phyloP scores from a whole-genome alignment of 2,797 vertebrate genomes.

The Erithacus rubecula region DNA sequence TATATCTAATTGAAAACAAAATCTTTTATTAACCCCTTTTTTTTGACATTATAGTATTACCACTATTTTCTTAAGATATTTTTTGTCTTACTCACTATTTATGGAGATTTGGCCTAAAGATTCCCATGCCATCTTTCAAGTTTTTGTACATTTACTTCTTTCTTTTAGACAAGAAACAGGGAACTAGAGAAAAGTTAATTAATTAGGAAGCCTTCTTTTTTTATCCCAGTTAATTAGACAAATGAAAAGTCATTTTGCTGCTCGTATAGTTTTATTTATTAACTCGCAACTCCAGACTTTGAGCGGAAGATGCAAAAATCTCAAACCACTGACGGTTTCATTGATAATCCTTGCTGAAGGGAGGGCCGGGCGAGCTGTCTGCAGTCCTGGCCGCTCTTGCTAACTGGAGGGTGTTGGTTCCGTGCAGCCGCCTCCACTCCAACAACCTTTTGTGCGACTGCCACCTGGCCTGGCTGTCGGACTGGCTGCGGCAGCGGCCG shows the following conservation, averaged over 20 bases:
- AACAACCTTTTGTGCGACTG: conserved; percentile 98
- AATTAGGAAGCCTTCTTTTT: not conserved
- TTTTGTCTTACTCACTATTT: conserved; percentile 39
- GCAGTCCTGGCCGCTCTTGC: not conserved
- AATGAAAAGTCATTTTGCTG: not conserved
- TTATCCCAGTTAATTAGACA: conserved; percentile 2
- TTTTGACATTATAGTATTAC: not conserved
- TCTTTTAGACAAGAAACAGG: not conserved
- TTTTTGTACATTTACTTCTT: conserved; percentile 1
- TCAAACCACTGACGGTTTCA: not conserved
- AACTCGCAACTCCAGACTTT: not conserved
- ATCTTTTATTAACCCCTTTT: conserved; percentile 46
- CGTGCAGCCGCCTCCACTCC: conserved; percentile 90
- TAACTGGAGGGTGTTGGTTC: not conserved
- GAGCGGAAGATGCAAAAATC: not conserved
- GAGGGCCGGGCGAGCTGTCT: not conserved
- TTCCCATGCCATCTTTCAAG: not conserved
- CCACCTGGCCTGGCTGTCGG: conserved; percentile 95
- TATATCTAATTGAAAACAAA: conserved; percentile 55
- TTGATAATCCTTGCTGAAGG: not conserved
- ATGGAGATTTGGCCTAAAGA: not conserved
- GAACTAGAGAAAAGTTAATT: conserved; percentile 15
- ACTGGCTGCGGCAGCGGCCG: conserved; percentile 95
- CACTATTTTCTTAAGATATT: conserved; percentile 20
- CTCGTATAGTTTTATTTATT: not conserved